Conservation (phyloP, 2,888 invertebrate species). For the Anarsia innoxiella region DNA sequence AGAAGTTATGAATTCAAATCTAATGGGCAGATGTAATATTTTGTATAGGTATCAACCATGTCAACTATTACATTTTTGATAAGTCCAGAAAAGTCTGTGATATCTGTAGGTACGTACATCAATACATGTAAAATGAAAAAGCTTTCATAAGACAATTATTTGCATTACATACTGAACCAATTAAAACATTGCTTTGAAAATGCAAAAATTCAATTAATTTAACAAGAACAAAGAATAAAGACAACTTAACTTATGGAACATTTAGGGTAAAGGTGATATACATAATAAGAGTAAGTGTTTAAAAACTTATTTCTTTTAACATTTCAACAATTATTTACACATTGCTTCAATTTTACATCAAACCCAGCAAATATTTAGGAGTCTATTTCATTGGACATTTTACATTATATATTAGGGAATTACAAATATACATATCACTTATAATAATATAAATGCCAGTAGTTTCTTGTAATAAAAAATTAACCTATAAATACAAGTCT, state of each 20-base stretch:
- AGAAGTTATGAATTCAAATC: too few relatives aligned
- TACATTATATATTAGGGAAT: not conserved
- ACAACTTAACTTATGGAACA: constrained; percentile 6
- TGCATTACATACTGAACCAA: not conserved
- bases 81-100: not conserved
- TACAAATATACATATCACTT: constrained; percentile 14
- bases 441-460: constrained; percentile 14
- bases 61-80: not conserved
- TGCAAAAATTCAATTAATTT: not conserved
- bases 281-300: not conserved
- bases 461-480: constrained; percentile 8
- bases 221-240: not conserved
- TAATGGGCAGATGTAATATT: too few relatives aligned
- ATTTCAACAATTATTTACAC: constrained; percentile 7
- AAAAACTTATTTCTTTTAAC: not conserved
- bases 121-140: not conserved
- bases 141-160: not conserved
- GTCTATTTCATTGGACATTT: too few relatives aligned
- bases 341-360: too few relatives aligned
- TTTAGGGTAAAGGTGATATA: constrained; percentile 2
- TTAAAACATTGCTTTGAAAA: not conserved
- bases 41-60: not conserved
- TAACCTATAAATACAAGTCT: too few relatives aligned
- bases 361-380: too few relatives aligned
- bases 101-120: not conserved